Percentiles rank a stretch among this genome's conserved stretches.
Evolutionary conservation across 2,113 vertebrate genomes (phyloP).

Genomic region (Garra rufa): DNA sequence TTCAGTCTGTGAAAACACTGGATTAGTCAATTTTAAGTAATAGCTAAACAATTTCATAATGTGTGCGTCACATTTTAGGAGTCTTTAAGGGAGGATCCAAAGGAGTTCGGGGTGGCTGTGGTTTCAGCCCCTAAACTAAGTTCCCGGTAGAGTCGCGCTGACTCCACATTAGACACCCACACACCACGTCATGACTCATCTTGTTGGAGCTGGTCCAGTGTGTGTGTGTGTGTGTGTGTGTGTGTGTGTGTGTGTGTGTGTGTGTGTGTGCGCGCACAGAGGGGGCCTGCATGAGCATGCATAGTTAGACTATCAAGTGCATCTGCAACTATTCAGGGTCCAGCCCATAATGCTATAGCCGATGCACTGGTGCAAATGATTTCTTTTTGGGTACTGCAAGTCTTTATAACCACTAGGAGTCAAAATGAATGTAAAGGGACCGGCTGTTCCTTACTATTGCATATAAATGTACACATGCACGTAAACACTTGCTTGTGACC

Average conservation of each 20-base stretch:
- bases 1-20: not conserved
- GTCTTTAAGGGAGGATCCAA: constrained; percentile 22
- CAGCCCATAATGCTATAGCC: not conserved
- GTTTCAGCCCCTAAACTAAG: constrained; percentile 23
- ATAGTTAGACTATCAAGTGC: constrained; percentile 9
- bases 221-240: constrained; percentile 10
- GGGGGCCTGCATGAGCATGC: constrained; percentile 15
- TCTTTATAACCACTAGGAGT: not conserved
- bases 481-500: not conserved
- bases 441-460: not conserved
- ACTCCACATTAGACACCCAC: constrained; percentile 62
- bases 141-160: constrained; percentile 52
- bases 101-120: constrained; percentile 9
- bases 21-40: not conserved
- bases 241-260: not conserved
- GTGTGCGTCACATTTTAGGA: not conserved
- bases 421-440: not conserved
- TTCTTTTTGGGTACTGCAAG: not conserved
- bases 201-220: constrained; percentile 29
- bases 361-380: not conserved
- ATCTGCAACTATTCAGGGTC: not conserved
- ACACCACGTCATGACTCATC: constrained; percentile 58
- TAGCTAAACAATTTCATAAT: not conserved
- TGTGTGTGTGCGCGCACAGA: not conserved
- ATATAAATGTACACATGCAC: not conserved